phyloP scores from a whole-genome alignment of 2,888 invertebrate species.

The Cataglyphis albicans region DNA sequence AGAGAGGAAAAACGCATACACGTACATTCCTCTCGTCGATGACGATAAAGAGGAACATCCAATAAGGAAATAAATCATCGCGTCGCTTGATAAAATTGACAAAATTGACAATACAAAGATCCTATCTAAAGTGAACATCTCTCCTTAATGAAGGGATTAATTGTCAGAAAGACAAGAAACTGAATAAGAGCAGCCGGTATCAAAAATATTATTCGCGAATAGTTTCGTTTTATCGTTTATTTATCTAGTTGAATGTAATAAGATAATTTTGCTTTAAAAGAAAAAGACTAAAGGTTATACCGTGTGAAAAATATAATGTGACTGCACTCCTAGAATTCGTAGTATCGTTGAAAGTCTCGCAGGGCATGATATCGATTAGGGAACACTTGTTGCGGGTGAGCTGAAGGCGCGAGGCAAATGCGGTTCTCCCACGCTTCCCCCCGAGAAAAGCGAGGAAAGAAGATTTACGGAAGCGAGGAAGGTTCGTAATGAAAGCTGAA shows the following conservation, averaged over 20 bases:
- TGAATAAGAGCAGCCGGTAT: neutral
- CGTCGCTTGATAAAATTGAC: neutral
- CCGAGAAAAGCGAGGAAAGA: neutral
- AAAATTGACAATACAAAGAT: neutral
- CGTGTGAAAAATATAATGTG: neutral
- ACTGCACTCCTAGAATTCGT: neutral
- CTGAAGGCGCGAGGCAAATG: slow-evolving; percentile 15
- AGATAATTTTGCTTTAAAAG: neutral
- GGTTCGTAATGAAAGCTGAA: neutral
- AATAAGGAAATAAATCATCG: neutral
- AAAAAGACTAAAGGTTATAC: neutral
- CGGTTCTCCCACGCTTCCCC: neutral
- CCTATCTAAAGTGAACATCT: neutral
- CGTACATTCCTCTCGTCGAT: neutral
- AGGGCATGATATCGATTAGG: slow-evolving; percentile 37
- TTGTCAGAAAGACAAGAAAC: neutral
- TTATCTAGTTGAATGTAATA: neutral
- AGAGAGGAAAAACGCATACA: neutral
- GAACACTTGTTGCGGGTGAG: slow-evolving; percentile 44
- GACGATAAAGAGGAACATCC: slow-evolving; percentile 1
- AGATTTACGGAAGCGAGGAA: neutral
- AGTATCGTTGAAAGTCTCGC: neutral
- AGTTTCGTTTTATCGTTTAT: neutral
- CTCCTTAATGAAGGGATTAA: neutral
- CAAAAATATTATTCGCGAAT: neutral